phyloP scores from a whole-genome alignment of 1,140 invertebrate species.

The Lasaia peninsularis region DNA sequence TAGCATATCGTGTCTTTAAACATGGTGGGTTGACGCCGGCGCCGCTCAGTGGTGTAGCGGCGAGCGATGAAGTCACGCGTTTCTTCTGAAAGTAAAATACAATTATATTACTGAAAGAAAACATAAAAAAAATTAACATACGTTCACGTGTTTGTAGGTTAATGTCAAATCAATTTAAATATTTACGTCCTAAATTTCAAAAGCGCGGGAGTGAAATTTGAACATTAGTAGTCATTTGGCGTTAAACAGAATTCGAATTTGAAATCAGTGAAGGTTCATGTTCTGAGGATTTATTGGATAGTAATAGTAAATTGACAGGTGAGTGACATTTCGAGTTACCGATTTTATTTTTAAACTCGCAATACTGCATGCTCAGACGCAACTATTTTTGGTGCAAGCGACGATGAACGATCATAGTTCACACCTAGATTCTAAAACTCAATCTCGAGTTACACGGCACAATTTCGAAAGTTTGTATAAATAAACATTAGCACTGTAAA shows the following conservation, averaged over 20 bases:
- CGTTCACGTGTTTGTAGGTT: slow-evolving; percentile 13
- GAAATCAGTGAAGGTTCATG: slow-evolving; percentile 55
- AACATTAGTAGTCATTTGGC: slow-evolving; percentile 52
- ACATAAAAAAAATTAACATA: background rate
- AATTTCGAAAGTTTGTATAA: background rate
- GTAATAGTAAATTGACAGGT: slow-evolving; percentile 49
- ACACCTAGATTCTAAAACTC: slow-evolving; percentile 47
- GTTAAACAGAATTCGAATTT: slow-evolving; percentile 45
- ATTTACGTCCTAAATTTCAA: slow-evolving; percentile 15
- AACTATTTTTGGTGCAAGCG: slow-evolving; percentile 65
- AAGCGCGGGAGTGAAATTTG: slow-evolving; percentile 43
- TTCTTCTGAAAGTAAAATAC: slow-evolving; percentile 21
- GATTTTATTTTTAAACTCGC: slow-evolving; percentile 63
- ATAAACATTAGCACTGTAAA: background rate
- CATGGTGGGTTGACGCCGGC: slow-evolving; percentile 55
- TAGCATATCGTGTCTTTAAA: slow-evolving; percentile 62
- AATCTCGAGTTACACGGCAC: slow-evolving; percentile 55
- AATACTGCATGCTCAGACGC: slow-evolving; percentile 48
- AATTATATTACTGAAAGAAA: background rate
- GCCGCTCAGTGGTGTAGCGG: slow-evolving; percentile 57
- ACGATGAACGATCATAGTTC: slow-evolving; percentile 32
- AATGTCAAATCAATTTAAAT: background rate
- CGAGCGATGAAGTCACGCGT: slow-evolving; percentile 51
- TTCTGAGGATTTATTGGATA: slow-evolving; percentile 44
- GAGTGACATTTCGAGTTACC: slow-evolving; percentile 59